These are phyloP conservation scores for Eupsilia transversa DNA, from an alignment of 2,888 invertebrate genomes.

Conservation along the genomic window DNA sequence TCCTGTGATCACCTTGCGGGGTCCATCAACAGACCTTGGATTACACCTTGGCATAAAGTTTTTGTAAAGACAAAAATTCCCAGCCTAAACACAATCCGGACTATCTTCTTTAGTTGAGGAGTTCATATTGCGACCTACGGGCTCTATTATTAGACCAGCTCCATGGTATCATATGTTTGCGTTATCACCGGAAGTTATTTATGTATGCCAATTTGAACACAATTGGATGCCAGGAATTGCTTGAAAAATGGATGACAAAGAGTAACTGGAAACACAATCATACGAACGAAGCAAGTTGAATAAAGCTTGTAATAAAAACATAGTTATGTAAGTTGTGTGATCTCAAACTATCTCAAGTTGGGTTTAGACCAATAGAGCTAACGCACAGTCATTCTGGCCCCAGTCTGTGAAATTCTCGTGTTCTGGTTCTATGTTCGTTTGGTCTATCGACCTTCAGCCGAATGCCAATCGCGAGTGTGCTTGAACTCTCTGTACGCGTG, in stretches of 20 bases:
- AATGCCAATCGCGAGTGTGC: not conserved
- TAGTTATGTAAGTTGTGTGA: no score
- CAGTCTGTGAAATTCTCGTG: not conserved
- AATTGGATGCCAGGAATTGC: not conserved
- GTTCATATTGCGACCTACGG: not conserved
- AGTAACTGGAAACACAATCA: not conserved
- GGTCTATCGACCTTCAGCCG: not conserved
- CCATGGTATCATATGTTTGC: not conserved
- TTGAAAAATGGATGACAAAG: not conserved
- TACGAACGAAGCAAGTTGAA: not conserved
- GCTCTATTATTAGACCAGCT: not conserved
- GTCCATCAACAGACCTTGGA: no score
- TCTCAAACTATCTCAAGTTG: not conserved
- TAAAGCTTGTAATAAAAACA: no score
- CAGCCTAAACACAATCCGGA: no score
- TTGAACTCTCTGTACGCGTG: not conserved
- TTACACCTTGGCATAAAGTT: no score
- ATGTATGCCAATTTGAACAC: not conserved
- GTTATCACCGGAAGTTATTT: not conserved
- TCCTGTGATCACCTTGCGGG: no score
- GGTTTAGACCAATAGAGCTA: not conserved
- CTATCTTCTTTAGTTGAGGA: not conserved
- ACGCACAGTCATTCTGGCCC: not conserved
- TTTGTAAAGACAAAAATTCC: no score
- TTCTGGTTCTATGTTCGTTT: not conserved